These are phyloP conservation scores for Ceriagrion tenellum DNA, from an alignment of 2,888 invertebrate genomes.

Conservation along the genomic window DNA sequence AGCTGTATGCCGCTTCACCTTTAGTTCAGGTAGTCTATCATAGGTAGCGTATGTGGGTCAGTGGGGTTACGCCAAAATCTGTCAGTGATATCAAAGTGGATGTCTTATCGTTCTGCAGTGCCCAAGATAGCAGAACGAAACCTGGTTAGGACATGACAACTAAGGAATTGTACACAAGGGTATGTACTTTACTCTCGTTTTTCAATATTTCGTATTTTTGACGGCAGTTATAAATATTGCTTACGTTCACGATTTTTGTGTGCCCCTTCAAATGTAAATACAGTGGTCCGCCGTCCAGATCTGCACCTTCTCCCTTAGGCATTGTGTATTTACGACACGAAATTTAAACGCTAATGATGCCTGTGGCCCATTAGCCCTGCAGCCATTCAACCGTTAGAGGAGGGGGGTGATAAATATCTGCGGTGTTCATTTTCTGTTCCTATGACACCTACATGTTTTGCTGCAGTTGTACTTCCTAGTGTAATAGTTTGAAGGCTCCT, in stretches of 20 bases:
- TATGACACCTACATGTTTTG: neutral
- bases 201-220: neutral
- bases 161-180: conserved; percentile 79
- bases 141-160: conserved; percentile 78
- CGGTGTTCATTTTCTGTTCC: neutral
- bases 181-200: conserved; percentile 68
- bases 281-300: neutral
- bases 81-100: conserved; percentile 34
- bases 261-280: neutral
- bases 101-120: conserved; percentile 61
- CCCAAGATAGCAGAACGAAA: conserved; percentile 35
- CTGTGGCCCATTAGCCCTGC: neutral
- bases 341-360: neutral
- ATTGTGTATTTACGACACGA: neutral
- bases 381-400: neutral
- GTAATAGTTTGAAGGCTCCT: neutral
- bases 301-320: neutral
- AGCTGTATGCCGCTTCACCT: conserved; percentile 45
- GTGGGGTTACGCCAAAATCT: conserved; percentile 20
- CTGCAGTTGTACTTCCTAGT: neutral
- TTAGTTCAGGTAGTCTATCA: conserved; percentile 64
- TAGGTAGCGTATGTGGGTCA: conserved; percentile 56
- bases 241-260: neutral
- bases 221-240: neutral
- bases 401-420: neutral